Base-by-base conservation (phyloP, 2,797 vertebrate species). In the Gallinago nigripennis region DNA sequence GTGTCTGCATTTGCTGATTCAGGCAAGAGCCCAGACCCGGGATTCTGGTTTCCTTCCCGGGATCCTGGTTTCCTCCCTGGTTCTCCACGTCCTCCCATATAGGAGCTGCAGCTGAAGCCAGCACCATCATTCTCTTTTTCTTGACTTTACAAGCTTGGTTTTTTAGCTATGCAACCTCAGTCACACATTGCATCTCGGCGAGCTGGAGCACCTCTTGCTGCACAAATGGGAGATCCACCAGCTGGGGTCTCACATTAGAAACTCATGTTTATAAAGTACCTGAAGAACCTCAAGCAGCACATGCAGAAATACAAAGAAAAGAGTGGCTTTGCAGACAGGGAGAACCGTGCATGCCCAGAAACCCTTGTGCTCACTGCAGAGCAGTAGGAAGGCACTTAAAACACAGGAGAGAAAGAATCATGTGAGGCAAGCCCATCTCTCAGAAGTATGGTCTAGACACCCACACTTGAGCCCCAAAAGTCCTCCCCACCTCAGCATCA, bases 61-160 rank as follows among this genome's bases (percentile, higher is more conserved):
- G 37, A 77, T 77, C 25, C 68, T 30, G 35, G 35, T 37, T 31
- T 65, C 21, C 39, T 31, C 28, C 45, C 43, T 64, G 18, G 7
- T 48, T 66, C 53, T 68, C 66, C 6, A 0, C 19, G n/a, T 23
- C 13, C 28, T 57, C n/a, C 61, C 3, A 0, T 12, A 17, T 1
- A 2, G 60, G 33, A 77, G 24, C 25, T 35, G 21, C 27, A 43
- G 43, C 11, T 28, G 57, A 43, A 68, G 33, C 31, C 75, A 68
- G 11, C 1, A 5, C 30, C 4, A 4, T 45, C 39, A 25, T 48
- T 71, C 20, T 19, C 16, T 28, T 18, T 17, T 31, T 48, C 20
- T 37, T 50, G 31, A 21, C 8, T 71, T 75, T 7, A 27, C 6
- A 31, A 7, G 4, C 4, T 41, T 45, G 25, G 5, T n/a, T 51